These are phyloP conservation scores for Ephydatia muelleri DNA, from an alignment of 37 sponge, comb jelly and placozoan species.

Conservation along the genomic window DNA sequence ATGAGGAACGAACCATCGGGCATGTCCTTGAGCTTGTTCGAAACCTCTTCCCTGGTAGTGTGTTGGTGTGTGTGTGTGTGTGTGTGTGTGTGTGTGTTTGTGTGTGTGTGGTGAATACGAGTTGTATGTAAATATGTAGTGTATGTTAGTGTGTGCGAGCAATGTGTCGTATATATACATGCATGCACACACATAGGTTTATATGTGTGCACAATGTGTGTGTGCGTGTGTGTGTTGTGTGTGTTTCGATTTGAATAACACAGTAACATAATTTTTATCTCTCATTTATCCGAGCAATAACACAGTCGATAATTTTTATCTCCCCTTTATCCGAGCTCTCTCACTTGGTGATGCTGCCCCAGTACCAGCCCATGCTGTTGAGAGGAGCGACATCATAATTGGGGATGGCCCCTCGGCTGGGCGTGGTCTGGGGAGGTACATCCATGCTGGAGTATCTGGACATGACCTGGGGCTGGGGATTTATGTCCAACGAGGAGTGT, in stretches of 20 bases:
- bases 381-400: background rate
- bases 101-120: background rate
- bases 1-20: slow-evolving; percentile 93
- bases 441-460: too few relatives aligned
- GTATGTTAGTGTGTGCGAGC: background rate
- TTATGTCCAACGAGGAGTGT: background rate
- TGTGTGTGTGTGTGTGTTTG: background rate
- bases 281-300: too few relatives aligned
- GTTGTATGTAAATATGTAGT: background rate
- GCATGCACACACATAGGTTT: too few relatives aligned
- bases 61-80: background rate
- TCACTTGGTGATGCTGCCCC: background rate
- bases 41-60: slow-evolving; percentile 69
- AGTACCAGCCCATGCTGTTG: slow-evolving; percentile 1
- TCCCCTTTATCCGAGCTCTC: too few relatives aligned
- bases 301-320: too few relatives aligned
- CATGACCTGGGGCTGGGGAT: too few relatives aligned
- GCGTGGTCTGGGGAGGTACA: background rate
- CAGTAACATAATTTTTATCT: too few relatives aligned
- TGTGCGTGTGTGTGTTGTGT: background rate
- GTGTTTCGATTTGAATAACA: too few relatives aligned
- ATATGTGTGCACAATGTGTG: background rate
- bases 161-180: background rate
- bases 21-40: slow-evolving; percentile 68
- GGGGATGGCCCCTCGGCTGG: too few relatives aligned